Base-by-base conservation (phyloP, 1,140 invertebrate species). In the Temnothorax curvispinosus region DNA sequence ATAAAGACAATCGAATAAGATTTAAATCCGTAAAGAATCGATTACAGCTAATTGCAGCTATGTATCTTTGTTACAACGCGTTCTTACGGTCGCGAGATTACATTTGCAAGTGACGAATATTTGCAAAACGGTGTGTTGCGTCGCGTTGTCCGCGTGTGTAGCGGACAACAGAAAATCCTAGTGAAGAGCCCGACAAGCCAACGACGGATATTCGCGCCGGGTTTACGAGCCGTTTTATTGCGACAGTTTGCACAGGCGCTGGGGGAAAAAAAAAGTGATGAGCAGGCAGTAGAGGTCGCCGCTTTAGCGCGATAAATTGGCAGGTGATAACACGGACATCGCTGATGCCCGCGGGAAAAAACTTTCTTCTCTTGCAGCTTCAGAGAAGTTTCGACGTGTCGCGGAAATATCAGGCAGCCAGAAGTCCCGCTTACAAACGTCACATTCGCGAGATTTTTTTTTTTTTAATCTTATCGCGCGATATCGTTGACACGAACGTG, bases 201-300 rank as follows among this genome's bases (percentile, higher is more conserved):
- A 41, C 67, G 78, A 47, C 75, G 67, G 52, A 64, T 74, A 82
- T 77, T 86, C 18, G 67, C 38, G 38, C 41, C 62, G 60, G 58
- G 74, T 88, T 90, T 90, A 90, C 89, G 86, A 82, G 76, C 71
- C 81, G 41, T 82, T 90, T 90, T 90, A 90, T 90, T 86, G 87
- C 87, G 58, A 90, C 87, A 86, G 80, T 76, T 90, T 85, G 76
- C n/a, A 50, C 75, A 21, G 32, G 44, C 21, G 32, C 44, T 1
- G 11, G 72, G 56, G 6, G n/a, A 67, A 71, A 69, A 69, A 69
- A 78, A 87, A 67, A 47, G 41, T 62, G 76, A 89, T 72, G 78
- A 74, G 21, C n/a, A 50, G 67, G 84, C 52, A 54, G 27, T 27
- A 27, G 64, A 27, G 52, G 54, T 75, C 60, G 15, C 47, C 62